Percentiles rank a stretch among this genome's conserved stretches.
Conservation (phyloP, 2,797 vertebrate species). For the Sebastolobus alascanus region DNA sequence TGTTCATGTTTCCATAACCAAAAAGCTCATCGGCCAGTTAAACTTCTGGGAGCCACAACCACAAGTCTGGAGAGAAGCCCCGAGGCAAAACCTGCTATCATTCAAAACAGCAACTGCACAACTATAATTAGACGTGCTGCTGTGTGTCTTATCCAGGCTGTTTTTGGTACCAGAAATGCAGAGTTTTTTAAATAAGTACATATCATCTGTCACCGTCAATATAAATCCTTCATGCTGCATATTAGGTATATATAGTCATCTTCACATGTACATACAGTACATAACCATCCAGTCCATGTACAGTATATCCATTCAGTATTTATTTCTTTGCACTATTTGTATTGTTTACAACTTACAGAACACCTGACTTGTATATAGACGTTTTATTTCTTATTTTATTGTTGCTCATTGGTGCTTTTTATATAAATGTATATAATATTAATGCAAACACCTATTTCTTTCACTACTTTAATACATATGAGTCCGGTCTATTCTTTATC, state of each 20-base stretch:
- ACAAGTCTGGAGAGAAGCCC: slow-evolving; percentile 28
- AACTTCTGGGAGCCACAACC: slow-evolving; percentile 34
- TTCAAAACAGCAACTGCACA: slow-evolving; percentile 26
- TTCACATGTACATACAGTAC: too few species aligned
- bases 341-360: too few species aligned
- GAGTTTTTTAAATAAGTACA: background rate
- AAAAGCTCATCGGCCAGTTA: slow-evolving; percentile 9
- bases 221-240: background rate
- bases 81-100: slow-evolving; percentile 34
- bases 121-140: slow-evolving; percentile 31
- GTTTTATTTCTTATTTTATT: too few species aligned
- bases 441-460: too few species aligned
- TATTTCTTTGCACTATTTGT: too few species aligned
- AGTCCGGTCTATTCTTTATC: too few species aligned
- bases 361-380: too few species aligned
- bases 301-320: too few species aligned
- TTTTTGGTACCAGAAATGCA: slow-evolving; percentile 5
- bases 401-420: too few species aligned
- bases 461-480: too few species aligned
- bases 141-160: slow-evolving; percentile 12
- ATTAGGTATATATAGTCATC: rapidly evolving
- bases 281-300: too few species aligned
- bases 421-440: too few species aligned
- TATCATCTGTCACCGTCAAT: background rate
- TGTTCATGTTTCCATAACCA: slow-evolving; percentile 32